A percentile compares a stretch with the other conserved stretches of the same genome.
These are phyloP conservation scores for Tursiops truncatus DNA, from an alignment of 2,113 vertebrate genomes.

Conservation along the genomic window DNA sequence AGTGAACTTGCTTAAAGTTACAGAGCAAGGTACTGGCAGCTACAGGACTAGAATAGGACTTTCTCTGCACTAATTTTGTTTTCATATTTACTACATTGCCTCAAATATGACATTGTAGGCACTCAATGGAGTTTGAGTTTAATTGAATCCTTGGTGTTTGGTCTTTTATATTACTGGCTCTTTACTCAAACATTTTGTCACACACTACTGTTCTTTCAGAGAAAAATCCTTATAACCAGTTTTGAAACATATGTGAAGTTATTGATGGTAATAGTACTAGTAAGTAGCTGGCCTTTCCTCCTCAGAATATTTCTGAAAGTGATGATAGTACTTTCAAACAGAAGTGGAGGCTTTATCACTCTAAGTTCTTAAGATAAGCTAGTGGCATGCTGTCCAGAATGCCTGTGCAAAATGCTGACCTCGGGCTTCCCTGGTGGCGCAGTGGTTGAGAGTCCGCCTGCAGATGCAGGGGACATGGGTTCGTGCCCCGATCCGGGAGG, in stretches of 20 bases:
- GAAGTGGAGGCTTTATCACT: neutral
- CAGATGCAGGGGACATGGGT: too few species aligned
- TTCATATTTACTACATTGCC: neutral
- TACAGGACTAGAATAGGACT: neutral
- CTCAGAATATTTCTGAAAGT: constrained; percentile 13
- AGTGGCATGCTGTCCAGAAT: neutral
- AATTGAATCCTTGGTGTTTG: constrained; percentile 8
- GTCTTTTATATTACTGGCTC: neutral
- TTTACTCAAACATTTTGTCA: constrained; percentile 22
- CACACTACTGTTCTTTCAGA: neutral
- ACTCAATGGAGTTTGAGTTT: neutral
- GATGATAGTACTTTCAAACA: neutral
- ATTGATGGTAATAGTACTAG: neutral
- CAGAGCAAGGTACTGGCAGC: neutral
- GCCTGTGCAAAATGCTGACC: neutral
- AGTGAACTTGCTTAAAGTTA: neutral
- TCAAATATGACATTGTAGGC: neutral
- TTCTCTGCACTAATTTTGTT: neutral
- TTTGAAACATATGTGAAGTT: neutral
- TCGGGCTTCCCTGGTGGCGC: too few species aligned
- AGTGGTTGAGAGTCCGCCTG: too few species aligned
- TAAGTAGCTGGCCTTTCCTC: neutral
- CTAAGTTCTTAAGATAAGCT: neutral
- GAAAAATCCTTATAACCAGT: neutral
- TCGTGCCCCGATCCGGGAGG: too few species aligned